Conservation (phyloP, 2,797 vertebrate species). For the Scarus forsteni region DNA sequence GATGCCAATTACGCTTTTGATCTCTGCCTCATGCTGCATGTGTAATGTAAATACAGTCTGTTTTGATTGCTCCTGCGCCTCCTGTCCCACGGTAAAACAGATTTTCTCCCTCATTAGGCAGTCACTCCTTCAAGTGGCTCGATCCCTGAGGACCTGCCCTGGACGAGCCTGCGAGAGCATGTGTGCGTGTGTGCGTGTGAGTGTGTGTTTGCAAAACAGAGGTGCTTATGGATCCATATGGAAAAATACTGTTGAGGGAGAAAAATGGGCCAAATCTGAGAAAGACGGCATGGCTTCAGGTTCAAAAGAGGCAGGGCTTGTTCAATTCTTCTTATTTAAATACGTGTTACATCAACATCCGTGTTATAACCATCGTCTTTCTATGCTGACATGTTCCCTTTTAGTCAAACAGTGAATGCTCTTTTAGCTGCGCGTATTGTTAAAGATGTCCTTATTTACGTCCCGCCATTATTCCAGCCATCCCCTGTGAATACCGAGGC, state of each 20-base stretch:
- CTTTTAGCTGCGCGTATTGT: slow-evolving; percentile 60
- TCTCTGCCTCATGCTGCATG: slow-evolving; percentile 79
- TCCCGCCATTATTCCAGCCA: slow-evolving; percentile 41
- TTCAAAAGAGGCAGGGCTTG: slow-evolving; percentile 7
- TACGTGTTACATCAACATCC: slow-evolving; percentile 19
- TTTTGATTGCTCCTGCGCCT: slow-evolving; percentile 72
- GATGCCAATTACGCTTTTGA: slow-evolving; percentile 80
- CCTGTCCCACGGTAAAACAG: slow-evolving; percentile 72
- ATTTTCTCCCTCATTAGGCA: slow-evolving; percentile 84
- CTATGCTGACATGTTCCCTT: slow-evolving; percentile 47
- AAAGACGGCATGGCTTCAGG: not conserved
- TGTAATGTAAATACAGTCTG: slow-evolving; percentile 82
- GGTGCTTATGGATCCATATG: slow-evolving; percentile 41
- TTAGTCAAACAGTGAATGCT: slow-evolving; percentile 54
- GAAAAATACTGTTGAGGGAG: slow-evolving; percentile 26
- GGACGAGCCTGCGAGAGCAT: slow-evolving; percentile 30
- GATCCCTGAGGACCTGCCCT: slow-evolving; percentile 79
- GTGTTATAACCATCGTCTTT: slow-evolving; percentile 34
- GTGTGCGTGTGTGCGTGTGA: slow-evolving; percentile 7
- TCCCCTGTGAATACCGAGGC: slow-evolving; percentile 46
- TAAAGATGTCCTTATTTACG: slow-evolving; percentile 54
- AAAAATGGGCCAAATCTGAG: not conserved
- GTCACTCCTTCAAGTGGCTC: slow-evolving; percentile 79
- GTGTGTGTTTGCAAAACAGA: slow-evolving; percentile 2
- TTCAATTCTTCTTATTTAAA: slow-evolving; percentile 10